These are phyloP conservation scores for Schlechtendalia chinensis DNA, from an alignment of 1,140 invertebrate genomes.

Conservation along the genomic window DNA sequence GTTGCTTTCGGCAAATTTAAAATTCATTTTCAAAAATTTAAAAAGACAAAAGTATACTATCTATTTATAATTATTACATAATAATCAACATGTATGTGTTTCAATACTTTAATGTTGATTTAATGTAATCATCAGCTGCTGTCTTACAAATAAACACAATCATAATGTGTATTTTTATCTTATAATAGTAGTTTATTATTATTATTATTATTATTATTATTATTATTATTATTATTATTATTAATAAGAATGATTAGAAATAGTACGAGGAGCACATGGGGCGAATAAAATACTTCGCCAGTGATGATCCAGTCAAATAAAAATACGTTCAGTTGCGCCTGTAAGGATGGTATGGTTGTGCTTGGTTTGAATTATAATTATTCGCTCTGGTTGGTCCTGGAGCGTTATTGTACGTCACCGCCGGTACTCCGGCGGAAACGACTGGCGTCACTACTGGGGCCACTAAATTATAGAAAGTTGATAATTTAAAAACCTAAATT, in stretches of 20 bases:
- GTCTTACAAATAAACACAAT: constrained; percentile 49
- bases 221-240: no score
- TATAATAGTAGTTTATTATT: constrained; percentile 46
- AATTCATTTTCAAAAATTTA: constrained; percentile 26
- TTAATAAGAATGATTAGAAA: constrained; percentile 48
- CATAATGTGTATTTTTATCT: constrained; percentile 42
- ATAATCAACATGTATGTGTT: constrained; percentile 20
- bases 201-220: no score
- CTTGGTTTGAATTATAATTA: constrained; percentile 51
- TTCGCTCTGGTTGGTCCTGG: constrained; percentile 52
- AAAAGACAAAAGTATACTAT: constrained; percentile 20
- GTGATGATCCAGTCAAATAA: constrained; percentile 33
- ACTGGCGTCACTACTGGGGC: constrained; percentile 43
- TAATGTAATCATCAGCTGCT: constrained; percentile 26
- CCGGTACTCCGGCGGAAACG: constrained; percentile 50
- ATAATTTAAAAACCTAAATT: constrained; percentile 38
- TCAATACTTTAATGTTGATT: constrained; percentile 32
- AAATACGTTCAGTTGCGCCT: constrained; percentile 51
- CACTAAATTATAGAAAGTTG: constrained; percentile 50
- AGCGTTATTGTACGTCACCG: constrained; percentile 48
- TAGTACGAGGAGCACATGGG: constrained; percentile 36
- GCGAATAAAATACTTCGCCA: constrained; percentile 7
- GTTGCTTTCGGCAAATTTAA: not conserved
- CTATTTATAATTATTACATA: constrained; percentile 24
- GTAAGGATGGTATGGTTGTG: constrained; percentile 52